phyloP scores from a whole-genome alignment of 92 coral and sea anemone genomes.

The Montipora capitata region DNA sequence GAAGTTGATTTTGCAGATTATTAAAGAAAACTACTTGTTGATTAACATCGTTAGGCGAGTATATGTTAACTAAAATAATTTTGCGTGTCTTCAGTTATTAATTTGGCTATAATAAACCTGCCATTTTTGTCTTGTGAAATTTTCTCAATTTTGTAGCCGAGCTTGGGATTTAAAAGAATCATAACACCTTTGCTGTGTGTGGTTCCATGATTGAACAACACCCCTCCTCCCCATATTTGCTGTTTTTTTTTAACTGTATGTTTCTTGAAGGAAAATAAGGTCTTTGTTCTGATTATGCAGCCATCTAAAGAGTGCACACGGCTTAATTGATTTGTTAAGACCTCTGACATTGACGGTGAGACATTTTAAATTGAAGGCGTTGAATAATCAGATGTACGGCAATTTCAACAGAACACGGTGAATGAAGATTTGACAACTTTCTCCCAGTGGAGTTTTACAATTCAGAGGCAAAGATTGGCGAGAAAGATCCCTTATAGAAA shows the following conservation, averaged over 20 bases:
- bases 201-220: background rate
- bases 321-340: background rate
- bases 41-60: background rate
- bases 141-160: background rate
- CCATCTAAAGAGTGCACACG: background rate
- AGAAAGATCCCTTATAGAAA: too few species aligned
- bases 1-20: background rate
- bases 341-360: slow-evolving; percentile 7
- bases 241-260: background rate
- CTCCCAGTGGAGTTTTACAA: too few species aligned
- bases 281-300: background rate
- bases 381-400: background rate
- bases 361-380: background rate
- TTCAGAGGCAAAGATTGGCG: too few species aligned
- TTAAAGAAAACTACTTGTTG: background rate
- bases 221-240: background rate
- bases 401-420: background rate
- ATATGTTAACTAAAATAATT: background rate
- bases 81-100: background rate
- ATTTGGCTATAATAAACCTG: background rate
- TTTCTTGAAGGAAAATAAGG: background rate
- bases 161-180: background rate
- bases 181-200: too few species aligned
- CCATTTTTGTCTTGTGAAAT: background rate
- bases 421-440: slow-evolving; percentile 16